Base-by-base conservation (phyloP, 2,888 invertebrate species). In the Lepidocyrtinus sp. region DNA sequence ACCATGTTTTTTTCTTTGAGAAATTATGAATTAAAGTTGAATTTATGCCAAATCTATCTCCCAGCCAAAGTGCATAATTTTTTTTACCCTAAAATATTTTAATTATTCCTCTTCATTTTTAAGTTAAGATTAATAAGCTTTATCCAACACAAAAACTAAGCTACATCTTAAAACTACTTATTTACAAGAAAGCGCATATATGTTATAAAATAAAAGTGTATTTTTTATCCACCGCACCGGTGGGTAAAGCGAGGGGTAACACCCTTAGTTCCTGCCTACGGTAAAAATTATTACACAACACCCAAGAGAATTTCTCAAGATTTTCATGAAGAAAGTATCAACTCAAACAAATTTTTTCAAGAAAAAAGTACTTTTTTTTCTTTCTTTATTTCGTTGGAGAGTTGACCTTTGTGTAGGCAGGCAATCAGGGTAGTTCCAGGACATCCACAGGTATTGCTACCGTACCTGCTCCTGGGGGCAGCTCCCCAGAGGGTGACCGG, bases 341-440 rank as follows among this genome's bases (percentile, higher is more conserved):
- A 75, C 61, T 46, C 67, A 65, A 12, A 50, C 12, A 24, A n/a
- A 12, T 22, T 36, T 25, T 64, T n/a, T 22, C 17, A 67, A 64
- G 61, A 63, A 68, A 15, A 75, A 75, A 59, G 12, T 46, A 62
- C 69, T 45, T 61, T 65, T 21, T 70, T 70, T 36, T 65, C 19
- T 65, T 62, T 55, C 64, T 21, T 46, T 59, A 73, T 21, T 69
- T 69, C 81, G 63, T 17, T 55, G 63, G 72, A 78, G 82, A 83
- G 83, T 83, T 85, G 84, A 85, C 84, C 84, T 85, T 85, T 85
- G 84, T 79, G 84, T 79, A 80, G 82, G 83, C 84, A 85, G 83
- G 83, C 74, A 45, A 75, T 82, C 78, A 78, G 83, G 85, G 82
- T 82, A 74, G 84, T 85, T 85, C 84, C 84, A 85, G 84, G 77